Evolutionary conservation across 2,113 vertebrate species (phyloP).

Genomic region (Halichoeres trimaculatus): DNA sequence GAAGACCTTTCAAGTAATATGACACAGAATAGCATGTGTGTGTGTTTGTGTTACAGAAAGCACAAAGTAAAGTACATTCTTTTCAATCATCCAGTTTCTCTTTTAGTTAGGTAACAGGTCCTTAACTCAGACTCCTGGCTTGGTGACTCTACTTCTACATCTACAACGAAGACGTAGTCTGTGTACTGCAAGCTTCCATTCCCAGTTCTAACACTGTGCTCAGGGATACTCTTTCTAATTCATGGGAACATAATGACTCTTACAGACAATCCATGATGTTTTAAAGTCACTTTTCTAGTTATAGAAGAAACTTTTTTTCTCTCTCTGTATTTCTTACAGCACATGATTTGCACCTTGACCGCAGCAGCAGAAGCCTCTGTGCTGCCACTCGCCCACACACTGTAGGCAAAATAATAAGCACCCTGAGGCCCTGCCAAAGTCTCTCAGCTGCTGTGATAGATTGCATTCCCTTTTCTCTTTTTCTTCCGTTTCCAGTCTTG

Average conservation of each 20-base stretch:
- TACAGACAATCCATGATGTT: neutral
- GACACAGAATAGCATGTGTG: no score
- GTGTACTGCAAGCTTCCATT: no score
- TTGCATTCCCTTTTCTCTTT: constrained; percentile 63
- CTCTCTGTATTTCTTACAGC: neutral
- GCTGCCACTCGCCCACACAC: constrained; percentile 62
- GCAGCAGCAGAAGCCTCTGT: constrained; percentile 23
- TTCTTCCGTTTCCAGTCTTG: constrained; percentile 54
- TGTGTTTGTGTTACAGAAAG: no score
- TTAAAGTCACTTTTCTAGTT: neutral
- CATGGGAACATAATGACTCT: neutral
- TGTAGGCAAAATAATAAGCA: constrained; percentile 67
- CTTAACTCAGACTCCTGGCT: no score
- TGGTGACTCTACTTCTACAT: no score
- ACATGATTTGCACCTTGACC: constrained; percentile 46
- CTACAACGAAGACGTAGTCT: no score
- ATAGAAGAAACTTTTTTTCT: constrained; percentile 6
- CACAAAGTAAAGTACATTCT: no score
- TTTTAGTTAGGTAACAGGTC: no score
- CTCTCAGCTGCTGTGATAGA: constrained; percentile 68
- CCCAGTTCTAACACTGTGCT: neutral
- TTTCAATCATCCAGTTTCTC: no score
- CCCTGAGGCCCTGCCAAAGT: constrained; percentile 59
- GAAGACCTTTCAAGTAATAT: no score
- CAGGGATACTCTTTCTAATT: neutral